Percentiles rank a stretch among this genome's conserved stretches.
phyloP scores from a whole-genome alignment of 2,888 invertebrate genomes.

The Coleophora flavipennella region DNA sequence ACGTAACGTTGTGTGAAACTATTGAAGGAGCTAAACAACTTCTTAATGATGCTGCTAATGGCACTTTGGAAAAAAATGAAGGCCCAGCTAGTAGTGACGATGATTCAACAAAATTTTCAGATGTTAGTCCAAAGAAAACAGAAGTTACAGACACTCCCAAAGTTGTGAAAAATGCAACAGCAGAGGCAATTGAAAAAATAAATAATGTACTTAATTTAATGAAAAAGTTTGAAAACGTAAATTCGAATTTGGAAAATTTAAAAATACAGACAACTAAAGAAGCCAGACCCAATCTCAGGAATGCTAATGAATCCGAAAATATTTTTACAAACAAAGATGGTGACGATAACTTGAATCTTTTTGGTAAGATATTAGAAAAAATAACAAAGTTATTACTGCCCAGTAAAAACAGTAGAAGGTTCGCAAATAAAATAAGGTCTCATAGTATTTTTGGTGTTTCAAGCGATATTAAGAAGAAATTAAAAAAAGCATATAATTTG shows the following conservation, averaged over 20 bases:
- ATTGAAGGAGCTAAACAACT: slow-evolving; percentile 24
- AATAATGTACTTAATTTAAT: slow-evolving; percentile 42
- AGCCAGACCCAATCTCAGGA: background rate
- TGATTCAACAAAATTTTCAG: background rate
- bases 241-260: slow-evolving; percentile 24
- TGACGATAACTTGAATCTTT: slow-evolving; percentile 31
- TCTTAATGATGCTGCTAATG: slow-evolving; percentile 13
- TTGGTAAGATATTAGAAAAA: slow-evolving; percentile 43
- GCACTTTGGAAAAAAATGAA: slow-evolving; percentile 1
- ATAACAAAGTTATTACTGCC: slow-evolving; percentile 50
- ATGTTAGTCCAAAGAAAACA: background rate
- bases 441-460: slow-evolving; percentile 24
- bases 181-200: slow-evolving; percentile 38
- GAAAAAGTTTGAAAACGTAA: slow-evolving; percentile 41
- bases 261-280: background rate
- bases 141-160: background rate
- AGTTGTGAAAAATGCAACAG: slow-evolving; percentile 13
- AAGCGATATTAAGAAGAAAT: slow-evolving; percentile 25
- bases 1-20: slow-evolving; percentile 44
- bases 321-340: slow-evolving; percentile 25
- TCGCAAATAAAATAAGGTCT: slow-evolving; percentile 27
- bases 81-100: background rate
- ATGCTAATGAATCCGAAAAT: slow-evolving; percentile 1
- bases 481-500: slow-evolving; percentile 30
- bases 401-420: slow-evolving; percentile 28